Conservation (phyloP, 1,140 invertebrate genomes). For the Drosophila jambulina region DNA sequence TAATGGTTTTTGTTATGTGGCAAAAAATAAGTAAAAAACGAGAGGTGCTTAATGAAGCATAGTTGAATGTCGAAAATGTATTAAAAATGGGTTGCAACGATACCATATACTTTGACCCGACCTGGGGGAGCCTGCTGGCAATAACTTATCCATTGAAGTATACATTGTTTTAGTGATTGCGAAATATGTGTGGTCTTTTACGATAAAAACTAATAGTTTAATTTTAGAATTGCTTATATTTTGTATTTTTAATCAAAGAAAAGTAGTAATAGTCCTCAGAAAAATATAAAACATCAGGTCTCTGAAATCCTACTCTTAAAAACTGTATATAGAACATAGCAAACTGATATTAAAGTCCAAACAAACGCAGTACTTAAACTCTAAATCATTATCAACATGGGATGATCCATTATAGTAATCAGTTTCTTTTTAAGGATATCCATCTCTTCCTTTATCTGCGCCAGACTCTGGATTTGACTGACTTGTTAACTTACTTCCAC, state of each 20-base stretch:
- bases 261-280: neutral
- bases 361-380: too few species aligned
- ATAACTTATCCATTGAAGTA: neutral
- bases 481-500: neutral
- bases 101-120: neutral
- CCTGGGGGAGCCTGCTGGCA: neutral
- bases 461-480: neutral
- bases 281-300: neutral
- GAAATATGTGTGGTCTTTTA: neutral
- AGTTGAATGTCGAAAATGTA: neutral
- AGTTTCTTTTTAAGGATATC: neutral
- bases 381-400: fast-evolving
- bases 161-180: neutral
- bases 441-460: neutral
- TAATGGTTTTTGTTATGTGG: slow-evolving; percentile 4
- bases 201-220: neutral
- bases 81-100: neutral
- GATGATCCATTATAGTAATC: neutral
- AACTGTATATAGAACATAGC: neutral
- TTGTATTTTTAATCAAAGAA: too few species aligned
- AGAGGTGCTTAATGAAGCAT: neutral
- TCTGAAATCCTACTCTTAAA: neutral
- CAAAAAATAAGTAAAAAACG: neutral
- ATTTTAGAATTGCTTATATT: neutral
- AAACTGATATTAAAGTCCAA: neutral